These are phyloP conservation scores for Bombus cullumanus DNA, from an alignment of 1,140 invertebrate species.

Conservation along the genomic window DNA sequence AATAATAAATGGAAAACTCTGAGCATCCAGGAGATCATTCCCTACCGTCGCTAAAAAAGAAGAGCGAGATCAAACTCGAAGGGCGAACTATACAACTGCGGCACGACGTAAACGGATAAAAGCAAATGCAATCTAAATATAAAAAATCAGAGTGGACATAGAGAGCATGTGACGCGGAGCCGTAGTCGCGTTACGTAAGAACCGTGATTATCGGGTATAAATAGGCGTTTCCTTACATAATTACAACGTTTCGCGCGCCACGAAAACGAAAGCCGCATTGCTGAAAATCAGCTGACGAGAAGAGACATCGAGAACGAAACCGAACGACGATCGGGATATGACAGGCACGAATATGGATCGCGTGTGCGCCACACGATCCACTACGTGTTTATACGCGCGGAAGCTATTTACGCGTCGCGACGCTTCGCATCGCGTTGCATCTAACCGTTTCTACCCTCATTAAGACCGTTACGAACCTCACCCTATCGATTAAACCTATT, in stretches of 20 bases:
- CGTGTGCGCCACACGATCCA: constrained; percentile 48
- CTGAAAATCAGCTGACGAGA: constrained; percentile 73
- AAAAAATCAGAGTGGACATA: constrained; percentile 22
- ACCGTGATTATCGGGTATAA: constrained; percentile 42
- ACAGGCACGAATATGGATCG: constrained; percentile 68
- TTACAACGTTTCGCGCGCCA: constrained; percentile 10
- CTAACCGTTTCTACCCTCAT: background rate
- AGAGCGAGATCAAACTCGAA: background rate
- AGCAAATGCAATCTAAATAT: constrained; percentile 42
- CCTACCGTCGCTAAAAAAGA: background rate
- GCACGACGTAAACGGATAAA: background rate
- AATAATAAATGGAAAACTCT: too few species aligned
- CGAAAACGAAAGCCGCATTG: constrained; percentile 55
- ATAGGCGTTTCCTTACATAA: constrained; percentile 50
- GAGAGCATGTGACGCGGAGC: constrained; percentile 22
- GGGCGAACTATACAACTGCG: background rate
- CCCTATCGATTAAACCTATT: background rate
- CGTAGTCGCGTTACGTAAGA: constrained; percentile 29
- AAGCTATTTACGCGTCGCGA: constrained; percentile 9
- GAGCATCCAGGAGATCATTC: background rate
- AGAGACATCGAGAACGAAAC: constrained; percentile 34
- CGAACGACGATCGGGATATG: constrained; percentile 23
- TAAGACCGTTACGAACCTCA: background rate
- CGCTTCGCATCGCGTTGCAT: background rate
- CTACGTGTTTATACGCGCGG: background rate